These are phyloP conservation scores for Rhogogaster chlorosoma DNA, from an alignment of 2,888 invertebrate genomes.

Conservation along the genomic window DNA sequence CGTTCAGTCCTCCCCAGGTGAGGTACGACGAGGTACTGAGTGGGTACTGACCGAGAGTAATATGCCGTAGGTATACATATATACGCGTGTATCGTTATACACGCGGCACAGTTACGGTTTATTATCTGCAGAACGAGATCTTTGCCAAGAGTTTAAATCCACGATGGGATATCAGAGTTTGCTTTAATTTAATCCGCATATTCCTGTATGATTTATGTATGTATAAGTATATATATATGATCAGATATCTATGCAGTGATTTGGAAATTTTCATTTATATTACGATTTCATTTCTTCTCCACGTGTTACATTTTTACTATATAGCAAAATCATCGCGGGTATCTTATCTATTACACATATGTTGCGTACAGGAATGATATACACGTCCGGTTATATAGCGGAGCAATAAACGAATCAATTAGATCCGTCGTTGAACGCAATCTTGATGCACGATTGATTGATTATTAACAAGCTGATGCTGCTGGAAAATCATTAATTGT, in stretches of 20 bases:
- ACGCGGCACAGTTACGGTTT: constrained; percentile 4
- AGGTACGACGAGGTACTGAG: constrained; percentile 33
- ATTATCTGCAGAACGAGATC: background rate
- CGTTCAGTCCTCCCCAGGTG: constrained; percentile 43
- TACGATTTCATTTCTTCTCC: too few relatives aligned
- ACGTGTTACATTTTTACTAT: too few relatives aligned
- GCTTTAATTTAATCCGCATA: background rate
- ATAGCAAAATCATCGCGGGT: background rate
- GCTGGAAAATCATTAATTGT: too few relatives aligned
- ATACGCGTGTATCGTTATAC: background rate
- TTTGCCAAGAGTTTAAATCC: background rate
- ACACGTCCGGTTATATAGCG: background rate
- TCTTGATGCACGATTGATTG: background rate
- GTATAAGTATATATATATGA: background rate
- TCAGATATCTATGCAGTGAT: background rate
- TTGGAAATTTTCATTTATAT: background rate
- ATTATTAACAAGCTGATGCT: background rate
- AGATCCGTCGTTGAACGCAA: background rate
- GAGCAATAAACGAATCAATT: background rate
- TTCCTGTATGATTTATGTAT: too few relatives aligned
- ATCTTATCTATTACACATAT: background rate
- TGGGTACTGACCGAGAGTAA: constrained; percentile 32
- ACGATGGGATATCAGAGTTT: background rate
- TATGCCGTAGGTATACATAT: background rate
- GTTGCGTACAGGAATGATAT: background rate